A percentile compares a stretch with the other conserved stretches of the same genome.
Conservation (phyloP, 2,797 vertebrate genomes). For the Pangasius mekongensis region DNA sequence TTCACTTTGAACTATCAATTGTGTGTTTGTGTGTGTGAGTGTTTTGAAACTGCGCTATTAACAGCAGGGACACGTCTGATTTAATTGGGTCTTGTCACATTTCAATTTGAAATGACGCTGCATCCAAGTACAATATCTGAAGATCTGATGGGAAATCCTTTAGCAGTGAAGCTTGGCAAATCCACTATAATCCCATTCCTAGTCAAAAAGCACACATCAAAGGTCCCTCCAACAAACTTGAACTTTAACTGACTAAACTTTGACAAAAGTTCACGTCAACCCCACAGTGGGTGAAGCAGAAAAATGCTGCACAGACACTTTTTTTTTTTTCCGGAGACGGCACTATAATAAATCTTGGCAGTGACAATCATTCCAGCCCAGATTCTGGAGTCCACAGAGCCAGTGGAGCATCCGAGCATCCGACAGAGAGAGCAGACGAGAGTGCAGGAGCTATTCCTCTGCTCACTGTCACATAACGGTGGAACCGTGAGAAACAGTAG, state of each 20-base stretch:
- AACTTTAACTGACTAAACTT: constrained; percentile 1
- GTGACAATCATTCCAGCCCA: constrained; percentile 39
- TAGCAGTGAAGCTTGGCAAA: neutral
- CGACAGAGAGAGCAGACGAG: constrained; percentile 27
- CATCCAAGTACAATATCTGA: neutral
- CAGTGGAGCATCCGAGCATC: constrained; percentile 38
- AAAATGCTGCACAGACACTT: constrained; percentile 38
- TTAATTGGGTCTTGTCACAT: neutral
- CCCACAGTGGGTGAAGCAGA: constrained; percentile 15
- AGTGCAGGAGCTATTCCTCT: constrained; percentile 40
- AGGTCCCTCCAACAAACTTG: neutral
- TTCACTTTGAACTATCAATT: no score
- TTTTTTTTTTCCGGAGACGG: constrained; percentile 8
- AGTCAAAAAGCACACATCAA: neutral
- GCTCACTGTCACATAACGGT: constrained; percentile 11
- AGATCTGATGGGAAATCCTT: neutral
- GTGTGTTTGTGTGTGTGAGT: neutral
- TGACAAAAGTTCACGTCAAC: constrained; percentile 16
- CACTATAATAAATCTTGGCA: constrained; percentile 42
- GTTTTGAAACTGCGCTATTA: neutral
- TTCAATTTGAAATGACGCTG: neutral
- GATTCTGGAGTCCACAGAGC: constrained; percentile 29
- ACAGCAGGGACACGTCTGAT: neutral
- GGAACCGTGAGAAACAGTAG: constrained; percentile 22
- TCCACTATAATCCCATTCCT: neutral